A percentile compares a stretch with the other conserved stretches of the same genome.
Conservation (phyloP, 2,888 invertebrate genomes). For the Malthinus seriepunctatus region DNA sequence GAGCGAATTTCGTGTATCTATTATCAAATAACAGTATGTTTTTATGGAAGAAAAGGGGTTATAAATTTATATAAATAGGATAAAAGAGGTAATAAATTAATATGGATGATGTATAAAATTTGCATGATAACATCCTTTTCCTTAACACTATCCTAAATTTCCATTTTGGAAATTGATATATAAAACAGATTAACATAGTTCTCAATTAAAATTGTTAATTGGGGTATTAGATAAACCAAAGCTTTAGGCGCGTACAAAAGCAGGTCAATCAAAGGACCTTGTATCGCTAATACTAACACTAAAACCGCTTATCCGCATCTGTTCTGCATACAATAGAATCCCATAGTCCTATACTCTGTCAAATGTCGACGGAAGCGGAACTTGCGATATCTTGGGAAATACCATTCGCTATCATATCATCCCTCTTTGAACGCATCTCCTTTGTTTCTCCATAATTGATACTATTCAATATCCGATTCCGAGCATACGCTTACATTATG, state of each 20-base stretch:
- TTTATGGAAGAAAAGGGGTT: too few relatives aligned
- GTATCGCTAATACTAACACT: slow-evolving; percentile 22
- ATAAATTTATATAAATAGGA: too few relatives aligned
- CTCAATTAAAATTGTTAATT: slow-evolving; percentile 22
- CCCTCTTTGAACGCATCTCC: slow-evolving; percentile 38
- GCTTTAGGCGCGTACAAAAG: slow-evolving; percentile 17
- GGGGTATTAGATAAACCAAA: slow-evolving; percentile 20
- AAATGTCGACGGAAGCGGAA: slow-evolving; percentile 38
- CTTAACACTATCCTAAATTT: background rate
- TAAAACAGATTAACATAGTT: slow-evolving; percentile 12
- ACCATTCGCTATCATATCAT: slow-evolving; percentile 24
- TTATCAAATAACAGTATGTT: too few relatives aligned
- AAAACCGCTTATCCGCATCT: slow-evolving; percentile 31
- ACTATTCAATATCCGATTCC: slow-evolving; percentile 32
- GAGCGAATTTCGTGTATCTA: too few relatives aligned
- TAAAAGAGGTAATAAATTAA: too few relatives aligned
- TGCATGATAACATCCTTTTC: too few relatives aligned
- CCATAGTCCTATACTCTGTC: slow-evolving; percentile 31
- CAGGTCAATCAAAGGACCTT: slow-evolving; percentile 26
- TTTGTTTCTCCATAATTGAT: slow-evolving; percentile 43
- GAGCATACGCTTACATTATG: slow-evolving; percentile 15
- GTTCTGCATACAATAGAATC: slow-evolving; percentile 27
- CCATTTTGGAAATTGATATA: slow-evolving; percentile 8
- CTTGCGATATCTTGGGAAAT: slow-evolving; percentile 39
- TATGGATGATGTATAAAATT: too few relatives aligned